Conservation (phyloP, 2,113 vertebrate genomes). For the Antechinus stuartii region DNA sequence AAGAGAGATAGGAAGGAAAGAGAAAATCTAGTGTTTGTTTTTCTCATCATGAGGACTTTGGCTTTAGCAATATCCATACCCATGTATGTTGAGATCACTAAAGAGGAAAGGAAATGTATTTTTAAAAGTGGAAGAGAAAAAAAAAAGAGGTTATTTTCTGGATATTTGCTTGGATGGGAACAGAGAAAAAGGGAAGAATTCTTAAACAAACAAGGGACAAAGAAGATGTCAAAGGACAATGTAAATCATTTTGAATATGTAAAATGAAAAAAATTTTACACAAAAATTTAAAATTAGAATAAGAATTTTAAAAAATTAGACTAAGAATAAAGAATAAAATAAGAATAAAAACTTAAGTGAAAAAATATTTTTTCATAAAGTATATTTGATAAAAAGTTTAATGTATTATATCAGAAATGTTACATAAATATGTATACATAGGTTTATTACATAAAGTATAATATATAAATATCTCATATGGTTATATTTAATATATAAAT, state of each 20-base stretch:
- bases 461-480: neutral
- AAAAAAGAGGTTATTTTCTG: neutral
- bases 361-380: neutral
- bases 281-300: neutral
- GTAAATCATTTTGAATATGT: neutral
- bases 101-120: neutral
- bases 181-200: neutral
- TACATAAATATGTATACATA: neutral
- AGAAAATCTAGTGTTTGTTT: neutral
- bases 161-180: neutral
- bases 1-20: neutral
- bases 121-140: neutral
- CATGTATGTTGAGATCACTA: neutral
- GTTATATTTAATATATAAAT: neutral
- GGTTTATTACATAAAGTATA: neutral
- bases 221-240: neutral
- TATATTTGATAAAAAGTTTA: neutral
- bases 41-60: neutral
- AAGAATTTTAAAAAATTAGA: neutral
- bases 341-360: neutral
- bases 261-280: neutral
- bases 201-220: neutral
- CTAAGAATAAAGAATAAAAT: neutral
- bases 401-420: neutral
- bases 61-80: neutral